A percentile compares a stretch with the other conserved stretches of the same genome.
Evolutionary conservation across 2,888 invertebrate species (phyloP).

Genomic region (Acanthosepion esculentum): DNA sequence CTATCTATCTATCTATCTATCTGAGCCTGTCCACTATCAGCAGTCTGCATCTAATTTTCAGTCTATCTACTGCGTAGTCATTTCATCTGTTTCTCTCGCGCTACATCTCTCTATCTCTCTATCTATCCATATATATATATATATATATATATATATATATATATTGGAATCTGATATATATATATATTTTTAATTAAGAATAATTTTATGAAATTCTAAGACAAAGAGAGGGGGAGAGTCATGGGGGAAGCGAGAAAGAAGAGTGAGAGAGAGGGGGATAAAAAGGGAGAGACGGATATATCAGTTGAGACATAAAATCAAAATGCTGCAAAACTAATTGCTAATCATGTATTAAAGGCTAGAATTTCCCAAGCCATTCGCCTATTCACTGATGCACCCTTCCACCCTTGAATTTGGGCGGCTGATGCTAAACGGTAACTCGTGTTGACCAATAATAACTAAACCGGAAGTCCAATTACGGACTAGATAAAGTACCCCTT

Average conservation of each 20-base stretch:
- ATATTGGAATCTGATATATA: too few species aligned
- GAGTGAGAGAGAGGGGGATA: background rate
- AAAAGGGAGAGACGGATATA: background rate
- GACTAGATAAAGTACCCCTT: background rate
- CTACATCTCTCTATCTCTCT: too few species aligned
- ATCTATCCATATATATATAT: too few species aligned
- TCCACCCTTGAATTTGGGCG: background rate
- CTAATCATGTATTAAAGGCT: background rate
- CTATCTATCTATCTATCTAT: too few species aligned
- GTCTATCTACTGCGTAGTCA: too few species aligned
- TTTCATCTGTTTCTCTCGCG: too few species aligned
- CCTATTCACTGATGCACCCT: too few species aligned
- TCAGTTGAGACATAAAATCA: background rate
- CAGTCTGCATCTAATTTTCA: too few species aligned
- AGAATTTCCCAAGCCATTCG: background rate
- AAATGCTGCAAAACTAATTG: background rate
- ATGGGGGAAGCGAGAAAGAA: background rate
- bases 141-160: too few species aligned
- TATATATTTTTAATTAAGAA: too few species aligned
- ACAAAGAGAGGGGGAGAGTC: background rate
- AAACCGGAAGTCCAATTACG: slow-evolving; percentile 33
- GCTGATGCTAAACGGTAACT: background rate
- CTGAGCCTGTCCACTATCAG: too few species aligned
- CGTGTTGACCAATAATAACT: background rate
- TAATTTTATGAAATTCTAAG: too few species aligned